phyloP scores from a whole-genome alignment of 2,113 vertebrate genomes.

The Sinosuthora webbiana region DNA sequence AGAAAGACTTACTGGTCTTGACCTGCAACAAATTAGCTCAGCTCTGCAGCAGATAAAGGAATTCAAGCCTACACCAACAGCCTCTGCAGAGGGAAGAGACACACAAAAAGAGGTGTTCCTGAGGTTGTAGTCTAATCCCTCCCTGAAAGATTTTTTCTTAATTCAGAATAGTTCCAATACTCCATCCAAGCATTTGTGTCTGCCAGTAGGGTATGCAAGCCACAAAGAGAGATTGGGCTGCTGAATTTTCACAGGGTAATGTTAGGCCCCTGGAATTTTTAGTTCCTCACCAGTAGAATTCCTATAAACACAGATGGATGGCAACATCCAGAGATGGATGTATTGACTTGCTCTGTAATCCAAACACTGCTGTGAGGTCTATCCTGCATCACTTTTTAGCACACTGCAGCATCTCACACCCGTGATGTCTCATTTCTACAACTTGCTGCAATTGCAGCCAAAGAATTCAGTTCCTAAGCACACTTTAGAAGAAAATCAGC shows the following conservation, averaged over 20 bases:
- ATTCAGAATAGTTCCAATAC: background rate
- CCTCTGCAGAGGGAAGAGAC: background rate
- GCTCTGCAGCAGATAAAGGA: background rate
- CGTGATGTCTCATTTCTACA: background rate
- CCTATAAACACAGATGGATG: background rate
- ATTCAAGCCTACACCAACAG: background rate
- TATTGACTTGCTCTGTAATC: background rate
- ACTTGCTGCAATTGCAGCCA: background rate
- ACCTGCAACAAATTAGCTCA: background rate
- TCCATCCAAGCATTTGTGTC: background rate
- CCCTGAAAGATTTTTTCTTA: background rate
- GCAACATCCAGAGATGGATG: background rate
- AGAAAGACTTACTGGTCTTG: background rate
- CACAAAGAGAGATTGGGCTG: background rate
- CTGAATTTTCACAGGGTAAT: background rate
- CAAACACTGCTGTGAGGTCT: background rate
- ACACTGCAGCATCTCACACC: background rate
- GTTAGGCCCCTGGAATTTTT: background rate
- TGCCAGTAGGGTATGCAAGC: background rate
- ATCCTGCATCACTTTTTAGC: background rate
- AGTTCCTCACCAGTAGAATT: background rate
- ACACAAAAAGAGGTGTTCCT: background rate
- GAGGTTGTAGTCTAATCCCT: background rate
- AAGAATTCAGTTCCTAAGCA: background rate
- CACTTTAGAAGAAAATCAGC: background rate